Conservation (phyloP, 92 coral and sea anemone species). For the Zoanthus sociatus region DNA sequence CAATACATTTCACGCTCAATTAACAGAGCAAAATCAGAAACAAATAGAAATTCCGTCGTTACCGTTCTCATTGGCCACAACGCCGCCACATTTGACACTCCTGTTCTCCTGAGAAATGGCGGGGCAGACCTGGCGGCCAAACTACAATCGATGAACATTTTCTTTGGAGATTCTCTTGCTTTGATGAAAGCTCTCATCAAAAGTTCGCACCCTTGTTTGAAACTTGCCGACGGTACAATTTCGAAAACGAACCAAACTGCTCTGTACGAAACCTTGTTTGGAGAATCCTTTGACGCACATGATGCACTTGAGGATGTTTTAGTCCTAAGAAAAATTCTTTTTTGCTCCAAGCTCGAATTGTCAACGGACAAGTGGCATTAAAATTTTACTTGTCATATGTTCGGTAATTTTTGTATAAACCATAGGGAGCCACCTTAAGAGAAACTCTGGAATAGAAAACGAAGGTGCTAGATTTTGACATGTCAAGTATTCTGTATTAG, state of each 20-base stretch:
- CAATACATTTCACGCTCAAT: background rate
- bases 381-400: too few species aligned
- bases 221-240: conserved; percentile 24
- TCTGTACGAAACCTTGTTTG: conserved; percentile 37
- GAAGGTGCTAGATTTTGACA: conserved; percentile 13
- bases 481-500: conserved; percentile 13
- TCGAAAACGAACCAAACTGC: conserved; percentile 25
- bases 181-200: conserved; percentile 37
- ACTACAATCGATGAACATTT: conserved; percentile 37
- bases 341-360: conserved; percentile 13
- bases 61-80: conserved; percentile 56
- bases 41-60: background rate
- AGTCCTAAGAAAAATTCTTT: conserved; percentile 40
- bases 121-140: conserved; percentile 1
- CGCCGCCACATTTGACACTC: conserved; percentile 38
- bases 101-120: conserved; percentile 32
- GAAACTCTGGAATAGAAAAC: background rate
- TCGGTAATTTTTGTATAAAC: too few species aligned
- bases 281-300: conserved; percentile 25
- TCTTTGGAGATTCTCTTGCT: conserved; percentile 56
- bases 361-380: conserved; percentile 1
- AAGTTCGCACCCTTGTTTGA: conserved; percentile 41
- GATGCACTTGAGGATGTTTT: conserved; percentile 41
- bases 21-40: conserved; percentile 12
- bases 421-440: background rate